phyloP scores from a whole-genome alignment of 2,888 invertebrate species.

The Achlya flavicornis region DNA sequence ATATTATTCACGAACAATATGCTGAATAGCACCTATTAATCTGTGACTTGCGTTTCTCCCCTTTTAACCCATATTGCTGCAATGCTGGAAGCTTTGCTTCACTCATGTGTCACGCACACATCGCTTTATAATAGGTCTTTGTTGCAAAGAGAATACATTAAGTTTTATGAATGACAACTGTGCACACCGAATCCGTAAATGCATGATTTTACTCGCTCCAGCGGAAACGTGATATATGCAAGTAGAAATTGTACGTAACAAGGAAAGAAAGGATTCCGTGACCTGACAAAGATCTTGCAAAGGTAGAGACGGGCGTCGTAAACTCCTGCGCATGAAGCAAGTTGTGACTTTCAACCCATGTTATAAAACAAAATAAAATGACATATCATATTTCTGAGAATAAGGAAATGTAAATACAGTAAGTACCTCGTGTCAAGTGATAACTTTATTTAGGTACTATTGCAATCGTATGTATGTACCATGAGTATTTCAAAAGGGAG shows the following conservation, averaged over 20 bases:
- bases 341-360: slow-evolving; percentile 46
- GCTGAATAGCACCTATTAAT: slow-evolving; percentile 7
- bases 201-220: slow-evolving; percentile 20
- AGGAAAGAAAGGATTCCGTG: slow-evolving; percentile 59
- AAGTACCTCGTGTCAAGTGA: slow-evolving; percentile 13
- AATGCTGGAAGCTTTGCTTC: slow-evolving; percentile 22
- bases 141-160: slow-evolving; percentile 43
- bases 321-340: slow-evolving; percentile 38
- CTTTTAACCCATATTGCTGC: slow-evolving; percentile 14
- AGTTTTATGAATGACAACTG: slow-evolving; percentile 45
- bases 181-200: slow-evolving; percentile 21
- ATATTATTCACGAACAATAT: not conserved
- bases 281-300: slow-evolving; percentile 54
- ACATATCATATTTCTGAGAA: slow-evolving; percentile 22
- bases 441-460: not conserved
- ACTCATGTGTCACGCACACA: slow-evolving; percentile 16
- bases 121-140: slow-evolving; percentile 35
- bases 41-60: slow-evolving; percentile 17
- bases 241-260: slow-evolving; percentile 41
- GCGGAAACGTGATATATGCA: slow-evolving; percentile 46
- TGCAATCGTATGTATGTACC: not conserved
- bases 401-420: not conserved
- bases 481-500: too few species aligned
- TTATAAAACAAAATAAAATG: slow-evolving; percentile 39
- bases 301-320: slow-evolving; percentile 30